Evolutionary conservation across 1,140 invertebrate species (phyloP), one percentile per base, ranked within the genome.

Genomic region (Kradibia gibbosae): DNA sequence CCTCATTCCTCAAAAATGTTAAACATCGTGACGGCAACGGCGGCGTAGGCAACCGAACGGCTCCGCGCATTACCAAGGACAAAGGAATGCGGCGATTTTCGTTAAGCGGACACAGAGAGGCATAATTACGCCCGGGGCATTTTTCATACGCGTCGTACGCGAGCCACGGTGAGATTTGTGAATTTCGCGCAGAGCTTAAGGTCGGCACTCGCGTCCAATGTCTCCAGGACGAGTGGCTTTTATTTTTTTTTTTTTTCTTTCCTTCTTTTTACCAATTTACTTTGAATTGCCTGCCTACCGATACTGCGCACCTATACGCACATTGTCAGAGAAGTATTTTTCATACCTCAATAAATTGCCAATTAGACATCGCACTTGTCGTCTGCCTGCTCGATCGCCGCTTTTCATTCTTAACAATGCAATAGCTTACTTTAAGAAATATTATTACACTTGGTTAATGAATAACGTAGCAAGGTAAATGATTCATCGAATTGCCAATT

Each of bases 1-100:
- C 34, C 42, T 70, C 79, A 45, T 81, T 81, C 72, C 60, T 77
- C 50, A 71, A 81, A 81, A 81, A 81, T 81, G 73, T 77, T 81
- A 77, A 77, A 70, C 55, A n/a, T 28, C 60, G 22, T 62, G 55
- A 36, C 31, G 72, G 72, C 53, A 28, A n/a, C 25, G n/a, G 3
- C 15, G 31, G 17, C 22, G 73, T 13, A 22, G 45, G 65, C 65
- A 20, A 15, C 17, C 78, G 42, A 62, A 48, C 39, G 31, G 48
- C 15, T 57, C n/a, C 36, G 20, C 10, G 45, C 31, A 71, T 3
- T 22, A 20, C 48, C 72, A 81, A 76, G 48, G 62, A 81, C 48
- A 60, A 22, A 15, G 36, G 80, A 81, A 70, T 34, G 65, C 28
- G n/a, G 81, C 42, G 78, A 82, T 78, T 82, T 82, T 78, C 70